Evolutionary conservation across 2,113 vertebrate genomes (phyloP), one percentile per base, ranked within the genome.

Genomic region (Phalacrocorax brasilianus): DNA sequence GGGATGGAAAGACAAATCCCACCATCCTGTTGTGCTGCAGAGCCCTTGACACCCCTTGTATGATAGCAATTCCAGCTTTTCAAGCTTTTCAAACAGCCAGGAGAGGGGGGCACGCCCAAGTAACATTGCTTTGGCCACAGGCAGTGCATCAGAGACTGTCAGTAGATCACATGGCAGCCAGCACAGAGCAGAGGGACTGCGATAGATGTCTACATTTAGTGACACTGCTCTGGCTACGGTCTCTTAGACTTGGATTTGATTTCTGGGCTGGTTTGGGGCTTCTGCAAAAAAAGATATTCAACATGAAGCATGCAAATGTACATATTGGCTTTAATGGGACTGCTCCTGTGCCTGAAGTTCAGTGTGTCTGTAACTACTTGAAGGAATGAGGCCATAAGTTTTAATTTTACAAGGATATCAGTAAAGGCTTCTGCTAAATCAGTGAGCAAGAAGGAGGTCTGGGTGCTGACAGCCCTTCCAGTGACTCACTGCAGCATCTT

Each of bases 131-230:
- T 68, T 91, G 75, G 32, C 15, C 38, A 65, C 14, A 40, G 15
- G 10, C 32, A 52, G 30, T 21, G 17, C 67, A 76, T 93, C 83
- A 77, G 77, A 87, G 21, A 24, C 47, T 45, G 42, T 5, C 47
- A 35, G 28, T 0, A 3, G 26, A 28, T 33, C 28, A 26, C 26
- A 40, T 0, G 1, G 30, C 40, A 53, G 30, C 23, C 2, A 8
- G 14, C 3, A 1, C 50, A 44, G 42, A 81, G 33, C 19, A 44
- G 42, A 62, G 12, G 38, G 38, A 59, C 66, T 49, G 4, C 0
- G 9, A 2, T 0, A n/a, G 22, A 13, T 28, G 15, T 32, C 26
- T n/a, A 30, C 9, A 32, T 38, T 24, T 52, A 58, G 21, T 28
- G 47, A 62, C 63, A 20, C 32, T 74, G 6, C 35, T 84, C 50